Conservation (phyloP, 2,888 invertebrate species). For the Dasysyrphus tricinctus region DNA sequence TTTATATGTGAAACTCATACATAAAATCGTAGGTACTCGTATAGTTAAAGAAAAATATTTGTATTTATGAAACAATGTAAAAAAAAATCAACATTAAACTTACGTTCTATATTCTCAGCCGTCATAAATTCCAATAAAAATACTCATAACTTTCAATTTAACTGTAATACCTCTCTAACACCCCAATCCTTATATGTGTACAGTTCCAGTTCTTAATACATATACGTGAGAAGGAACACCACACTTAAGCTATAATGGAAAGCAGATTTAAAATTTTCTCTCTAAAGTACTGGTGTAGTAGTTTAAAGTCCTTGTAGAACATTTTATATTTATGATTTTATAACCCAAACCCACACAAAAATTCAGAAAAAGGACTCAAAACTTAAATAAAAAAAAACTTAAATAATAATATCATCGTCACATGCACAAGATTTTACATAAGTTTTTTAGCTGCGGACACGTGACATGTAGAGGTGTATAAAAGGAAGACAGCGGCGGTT, state of each 20-base stretch:
- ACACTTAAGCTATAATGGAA: slow-evolving; percentile 56
- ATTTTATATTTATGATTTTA: slow-evolving; percentile 11
- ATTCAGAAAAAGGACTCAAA: background rate
- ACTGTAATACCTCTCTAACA: slow-evolving; percentile 42
- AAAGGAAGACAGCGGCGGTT: no score
- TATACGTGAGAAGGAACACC: slow-evolving; percentile 10
- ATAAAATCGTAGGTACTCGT: background rate
- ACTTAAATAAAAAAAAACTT: background rate
- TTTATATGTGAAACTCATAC: background rate
- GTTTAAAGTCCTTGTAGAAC: background rate
- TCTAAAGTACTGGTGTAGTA: background rate
- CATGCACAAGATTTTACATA: no score
- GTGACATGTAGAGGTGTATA: no score
- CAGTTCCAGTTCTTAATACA: background rate
- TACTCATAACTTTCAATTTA: slow-evolving; percentile 69
- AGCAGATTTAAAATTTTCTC: slow-evolving; percentile 50
- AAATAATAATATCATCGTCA: no score
- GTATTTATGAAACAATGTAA: slow-evolving; percentile 5
- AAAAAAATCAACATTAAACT: background rate
- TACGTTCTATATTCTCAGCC: slow-evolving; percentile 21
- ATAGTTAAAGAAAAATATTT: slow-evolving; percentile 3
- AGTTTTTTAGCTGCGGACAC: no score
- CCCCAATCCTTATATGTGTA: background rate
- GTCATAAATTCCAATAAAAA: slow-evolving; percentile 60
- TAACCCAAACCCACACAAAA: slow-evolving; percentile 5